phyloP scores from a whole-genome alignment of 2,113 vertebrate genomes.

The Caranx ignobilis region DNA sequence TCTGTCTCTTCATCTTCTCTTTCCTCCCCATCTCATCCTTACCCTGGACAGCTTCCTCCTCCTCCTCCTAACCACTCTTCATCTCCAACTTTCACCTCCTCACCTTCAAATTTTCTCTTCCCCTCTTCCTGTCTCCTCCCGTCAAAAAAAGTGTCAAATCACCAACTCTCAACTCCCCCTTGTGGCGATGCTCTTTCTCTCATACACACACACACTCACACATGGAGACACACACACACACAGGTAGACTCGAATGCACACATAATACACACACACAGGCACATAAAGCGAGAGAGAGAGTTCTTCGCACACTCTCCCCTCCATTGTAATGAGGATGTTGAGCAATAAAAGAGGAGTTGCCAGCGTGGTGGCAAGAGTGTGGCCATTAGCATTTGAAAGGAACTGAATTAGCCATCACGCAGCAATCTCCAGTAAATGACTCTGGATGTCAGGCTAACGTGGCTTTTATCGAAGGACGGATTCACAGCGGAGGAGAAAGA shows the following conservation, averaged over 20 bases:
- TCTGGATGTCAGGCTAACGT: slow-evolving; percentile 42
- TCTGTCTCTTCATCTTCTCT: not conserved
- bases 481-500: slow-evolving; percentile 26
- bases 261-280: not conserved
- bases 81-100: not conserved
- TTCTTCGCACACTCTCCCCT: slow-evolving; percentile 26
- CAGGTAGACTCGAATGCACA: slow-evolving; percentile 27
- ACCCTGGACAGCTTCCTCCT: not conserved
- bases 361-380: slow-evolving; percentile 48
- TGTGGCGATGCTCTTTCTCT: slow-evolving; percentile 62
- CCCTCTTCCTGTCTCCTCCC: not conserved
- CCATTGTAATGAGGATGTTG: slow-evolving; percentile 67
- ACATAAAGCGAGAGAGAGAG: slow-evolving; percentile 10
- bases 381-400: slow-evolving; percentile 73
- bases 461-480: slow-evolving; percentile 50
- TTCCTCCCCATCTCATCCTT: not conserved
- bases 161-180: slow-evolving; percentile 78
- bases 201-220: slow-evolving; percentile 31
- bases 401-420: slow-evolving; percentile 63
- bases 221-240: slow-evolving; percentile 19
- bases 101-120: not conserved
- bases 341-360: slow-evolving; percentile 72
- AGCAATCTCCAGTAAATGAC: slow-evolving; percentile 65
- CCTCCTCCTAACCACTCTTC: not conserved
- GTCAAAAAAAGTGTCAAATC: slow-evolving; percentile 45